phyloP scores from a whole-genome alignment of 2,888 invertebrate species.

The Bruchidius siliquastri region DNA sequence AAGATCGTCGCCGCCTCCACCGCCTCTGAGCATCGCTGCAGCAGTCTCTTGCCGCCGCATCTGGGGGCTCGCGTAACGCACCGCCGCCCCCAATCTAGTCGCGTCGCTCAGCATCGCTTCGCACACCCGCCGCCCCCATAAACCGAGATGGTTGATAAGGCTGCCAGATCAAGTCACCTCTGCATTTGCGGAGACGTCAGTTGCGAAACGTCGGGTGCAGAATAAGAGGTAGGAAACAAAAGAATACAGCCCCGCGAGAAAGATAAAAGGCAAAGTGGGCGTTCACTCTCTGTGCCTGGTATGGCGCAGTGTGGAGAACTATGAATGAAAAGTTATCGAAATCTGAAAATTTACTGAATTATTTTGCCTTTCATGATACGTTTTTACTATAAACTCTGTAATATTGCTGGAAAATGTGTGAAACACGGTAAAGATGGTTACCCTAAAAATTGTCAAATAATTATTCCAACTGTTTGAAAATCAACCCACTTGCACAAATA shows the following conservation, averaged over 20 bases:
- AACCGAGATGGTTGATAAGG: neutral
- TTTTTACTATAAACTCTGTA: neutral
- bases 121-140: neutral
- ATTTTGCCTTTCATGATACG: neutral
- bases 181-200: neutral
- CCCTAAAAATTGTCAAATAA: too few relatives aligned
- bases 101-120: neutral
- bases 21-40: neutral
- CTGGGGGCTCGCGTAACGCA: neutral
- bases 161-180: neutral
- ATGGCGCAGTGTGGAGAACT: neutral
- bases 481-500: too few relatives aligned
- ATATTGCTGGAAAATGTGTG: neutral
- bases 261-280: conserved; percentile 29
- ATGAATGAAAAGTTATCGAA: neutral
- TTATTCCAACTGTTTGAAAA: too few relatives aligned
- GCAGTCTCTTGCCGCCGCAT: neutral
- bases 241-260: neutral
- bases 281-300: conserved; percentile 26
- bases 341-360: neutral
- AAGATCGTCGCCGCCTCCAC: neutral
- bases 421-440: neutral
- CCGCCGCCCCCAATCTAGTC: neutral
- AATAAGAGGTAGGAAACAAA: neutral
- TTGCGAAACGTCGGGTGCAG: neutral